Percentiles rank a stretch among this genome's conserved stretches.
phyloP scores from a whole-genome alignment of 2,888 invertebrate species.

The Pyrrhia umbra region DNA sequence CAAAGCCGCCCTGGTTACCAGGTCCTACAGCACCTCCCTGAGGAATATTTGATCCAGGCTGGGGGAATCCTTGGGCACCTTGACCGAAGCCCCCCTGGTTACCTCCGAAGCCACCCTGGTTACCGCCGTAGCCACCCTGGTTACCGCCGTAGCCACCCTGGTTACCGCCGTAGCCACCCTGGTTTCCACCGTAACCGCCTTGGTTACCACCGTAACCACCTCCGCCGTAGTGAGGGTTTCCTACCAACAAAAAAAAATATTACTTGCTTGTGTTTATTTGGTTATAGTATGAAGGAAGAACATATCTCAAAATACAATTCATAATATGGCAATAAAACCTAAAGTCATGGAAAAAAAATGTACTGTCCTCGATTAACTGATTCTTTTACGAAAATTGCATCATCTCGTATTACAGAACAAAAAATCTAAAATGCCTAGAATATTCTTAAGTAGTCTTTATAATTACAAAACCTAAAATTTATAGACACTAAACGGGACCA shows the following conservation, averaged over 20 bases:
- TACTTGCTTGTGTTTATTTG: no score
- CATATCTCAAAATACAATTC: no score
- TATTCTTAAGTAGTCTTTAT: no score
- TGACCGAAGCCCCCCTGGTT: constrained; percentile 35
- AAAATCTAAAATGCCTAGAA: no score
- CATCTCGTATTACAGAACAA: no score
- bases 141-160: constrained; percentile 2
- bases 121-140: not conserved
- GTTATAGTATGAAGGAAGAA: no score
- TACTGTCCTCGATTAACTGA: no score
- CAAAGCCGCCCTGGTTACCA: constrained; percentile 16
- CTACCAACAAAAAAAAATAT: constrained; percentile 22
- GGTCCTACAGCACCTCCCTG: constrained; percentile 33
- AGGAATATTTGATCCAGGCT: constrained; percentile 41
- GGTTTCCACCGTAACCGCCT: constrained; percentile 25
- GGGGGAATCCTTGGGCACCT: constrained; percentile 44
- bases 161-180: not conserved
- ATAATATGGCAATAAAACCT: no score
- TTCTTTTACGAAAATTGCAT: no score
- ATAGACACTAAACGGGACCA: not conserved
- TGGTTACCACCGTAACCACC: constrained; percentile 27
- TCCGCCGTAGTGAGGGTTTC: constrained; percentile 38
- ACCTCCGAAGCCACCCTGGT: not conserved
- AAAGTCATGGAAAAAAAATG: no score
- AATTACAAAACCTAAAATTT: not conserved